Base-by-base conservation (phyloP, 2,888 invertebrate genomes). In the Heliconius charithonia region DNA sequence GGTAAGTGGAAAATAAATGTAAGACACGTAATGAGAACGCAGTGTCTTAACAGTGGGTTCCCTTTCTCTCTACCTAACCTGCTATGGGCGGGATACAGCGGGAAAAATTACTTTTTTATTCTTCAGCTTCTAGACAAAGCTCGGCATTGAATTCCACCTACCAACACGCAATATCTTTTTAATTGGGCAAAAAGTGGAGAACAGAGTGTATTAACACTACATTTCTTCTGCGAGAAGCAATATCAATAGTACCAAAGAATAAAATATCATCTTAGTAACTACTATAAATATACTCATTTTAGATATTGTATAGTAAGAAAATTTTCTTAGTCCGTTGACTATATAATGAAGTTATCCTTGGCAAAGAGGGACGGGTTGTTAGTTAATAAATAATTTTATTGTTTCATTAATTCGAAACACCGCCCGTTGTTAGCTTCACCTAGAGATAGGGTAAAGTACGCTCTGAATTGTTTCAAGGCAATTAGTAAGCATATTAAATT, bases 331-430 rank as follows among this genome's bases (percentile, higher is more conserved):
- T 7, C n/a, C n/a, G 56, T 72, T 56, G 56, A 32, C 16, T 72
- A 32, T 72, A 72, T 56, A 72, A 72, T 56, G 56, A n/a, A n/a
- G n/a, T 32, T 71, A 67, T 71, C 22, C n/a, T 71, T 22, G 13
- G n/a, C 56, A 56, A 59, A 19, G 51, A 29, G 29, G 29, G 22
- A 19, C 51, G 51, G 51, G 51, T 29, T 59, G 32, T 72, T 72
- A 32, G 32, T 32, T 32, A 72, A 72, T 72, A 72, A 72, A 72
- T 72, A 59, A 72, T 56, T 72, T 72, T 72, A 72, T 72, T 56
- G 71, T 59, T 56, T 56, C 71, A 72, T 59, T 72, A 72, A 72
- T 56, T 72, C 32, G 29, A 32, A 71, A 71, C 71, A 29, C 13
- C 22, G 29, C n/a, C 13, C 22, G 29, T 56, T 71, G 71, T 71